These are phyloP conservation scores for Sphecodes monilicornis DNA, from an alignment of 2,888 invertebrate genomes.

Conservation along the genomic window DNA sequence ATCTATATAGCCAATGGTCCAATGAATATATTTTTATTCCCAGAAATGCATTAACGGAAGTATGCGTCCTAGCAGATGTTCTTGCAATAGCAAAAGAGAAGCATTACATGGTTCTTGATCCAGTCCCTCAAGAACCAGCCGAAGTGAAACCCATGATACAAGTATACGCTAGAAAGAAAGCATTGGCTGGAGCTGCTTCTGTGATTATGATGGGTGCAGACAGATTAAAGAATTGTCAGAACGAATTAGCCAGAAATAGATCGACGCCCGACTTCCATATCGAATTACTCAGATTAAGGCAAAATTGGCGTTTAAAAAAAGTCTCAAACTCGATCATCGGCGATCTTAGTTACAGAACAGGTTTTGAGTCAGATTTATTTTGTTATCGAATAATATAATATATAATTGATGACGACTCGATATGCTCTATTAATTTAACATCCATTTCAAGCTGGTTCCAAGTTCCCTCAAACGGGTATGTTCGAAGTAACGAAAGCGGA, in stretches of 20 bases:
- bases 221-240: slow-evolving; percentile 91
- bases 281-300: slow-evolving; percentile 93
- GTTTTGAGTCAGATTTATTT: slow-evolving; percentile 75
- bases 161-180: slow-evolving; percentile 97
- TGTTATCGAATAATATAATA: neutral
- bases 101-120: slow-evolving; percentile 97
- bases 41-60: slow-evolving; percentile 94
- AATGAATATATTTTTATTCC: slow-evolving; percentile 8
- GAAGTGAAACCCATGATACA: slow-evolving; percentile 95
- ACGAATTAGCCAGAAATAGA: slow-evolving; percentile 91
- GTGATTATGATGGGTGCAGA: slow-evolving; percentile 95
- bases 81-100: slow-evolving; percentile 96
- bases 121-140: slow-evolving; percentile 92
- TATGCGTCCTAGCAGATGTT: slow-evolving; percentile 96
- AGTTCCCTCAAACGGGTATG: slow-evolving; percentile 96
- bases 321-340: slow-evolving; percentile 98
- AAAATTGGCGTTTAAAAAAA: slow-evolving; percentile 98
- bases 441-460: slow-evolving; percentile 90
- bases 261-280: slow-evolving; percentile 96
- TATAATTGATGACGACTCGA: neutral
- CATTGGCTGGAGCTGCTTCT: slow-evolving; percentile 93
- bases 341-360: slow-evolving; percentile 96
- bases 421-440: neutral
- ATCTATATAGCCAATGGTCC: neutral
- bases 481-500: slow-evolving; percentile 98